Percentiles rank a stretch among this genome's conserved stretches.
These are phyloP conservation scores for Carassius carassius DNA, from an alignment of 2,113 vertebrate species.

Conservation along the genomic window DNA sequence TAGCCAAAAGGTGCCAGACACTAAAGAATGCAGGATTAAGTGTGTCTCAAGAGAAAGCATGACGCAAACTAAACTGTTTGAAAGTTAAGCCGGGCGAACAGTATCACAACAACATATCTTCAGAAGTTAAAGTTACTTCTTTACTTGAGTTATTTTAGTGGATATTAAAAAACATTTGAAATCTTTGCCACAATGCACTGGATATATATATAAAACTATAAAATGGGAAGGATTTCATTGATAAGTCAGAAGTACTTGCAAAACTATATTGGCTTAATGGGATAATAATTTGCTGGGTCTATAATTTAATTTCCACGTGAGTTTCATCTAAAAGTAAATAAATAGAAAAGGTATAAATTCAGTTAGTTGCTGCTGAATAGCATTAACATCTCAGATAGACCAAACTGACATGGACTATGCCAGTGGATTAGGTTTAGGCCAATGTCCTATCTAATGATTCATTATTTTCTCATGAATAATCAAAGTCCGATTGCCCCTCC, in stretches of 20 bases:
- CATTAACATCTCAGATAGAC: neutral
- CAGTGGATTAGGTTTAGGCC: neutral
- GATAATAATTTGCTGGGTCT: neutral
- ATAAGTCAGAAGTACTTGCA: neutral
- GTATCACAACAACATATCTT: slow-evolving; percentile 2
- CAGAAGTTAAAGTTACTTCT: neutral
- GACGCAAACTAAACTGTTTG: neutral
- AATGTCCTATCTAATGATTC: neutral
- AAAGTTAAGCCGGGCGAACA: neutral
- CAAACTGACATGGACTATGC: neutral
- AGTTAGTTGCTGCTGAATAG: neutral
- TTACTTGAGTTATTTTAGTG: neutral
- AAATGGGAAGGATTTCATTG: neutral
- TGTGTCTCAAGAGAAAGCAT: slow-evolving; percentile 4
- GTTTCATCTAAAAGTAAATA: neutral
- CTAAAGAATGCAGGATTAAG: neutral
- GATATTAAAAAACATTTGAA: neutral
- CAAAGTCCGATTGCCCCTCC: too few relatives aligned
- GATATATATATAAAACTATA: neutral
- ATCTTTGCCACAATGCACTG: neutral
- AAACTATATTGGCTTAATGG: neutral
- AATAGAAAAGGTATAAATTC: neutral
- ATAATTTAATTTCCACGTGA: neutral
- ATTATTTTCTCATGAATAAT: too few relatives aligned
- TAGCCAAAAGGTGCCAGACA: neutral